Conservation (phyloP, 2,888 invertebrate genomes). For the Thera britannica region DNA sequence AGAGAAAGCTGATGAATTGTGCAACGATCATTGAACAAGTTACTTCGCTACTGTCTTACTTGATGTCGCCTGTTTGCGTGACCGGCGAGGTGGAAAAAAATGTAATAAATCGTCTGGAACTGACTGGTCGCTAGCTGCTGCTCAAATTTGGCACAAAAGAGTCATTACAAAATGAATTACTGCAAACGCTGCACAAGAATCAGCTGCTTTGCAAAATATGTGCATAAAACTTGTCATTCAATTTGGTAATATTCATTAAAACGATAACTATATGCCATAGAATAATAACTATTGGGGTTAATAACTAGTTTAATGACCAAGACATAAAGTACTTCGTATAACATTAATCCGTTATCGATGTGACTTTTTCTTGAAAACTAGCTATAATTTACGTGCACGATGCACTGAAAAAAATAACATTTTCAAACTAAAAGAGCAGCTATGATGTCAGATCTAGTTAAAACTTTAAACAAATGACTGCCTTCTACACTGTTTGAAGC, state of each 20-base stretch:
- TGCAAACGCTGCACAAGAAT: slow-evolving; percentile 14
- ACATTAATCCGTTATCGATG: too few species aligned
- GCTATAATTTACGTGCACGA: too few species aligned
- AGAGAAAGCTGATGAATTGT: slow-evolving; percentile 53
- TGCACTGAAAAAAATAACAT: not conserved
- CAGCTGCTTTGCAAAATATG: slow-evolving; percentile 13
- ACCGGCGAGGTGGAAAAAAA: slow-evolving; percentile 44
- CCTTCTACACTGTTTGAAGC: slow-evolving; percentile 50
- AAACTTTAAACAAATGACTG: slow-evolving; percentile 49
- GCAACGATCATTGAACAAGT: slow-evolving; percentile 48
- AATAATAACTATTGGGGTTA: too few species aligned
- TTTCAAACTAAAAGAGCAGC: not conserved
- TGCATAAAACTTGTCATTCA: slow-evolving; percentile 3
- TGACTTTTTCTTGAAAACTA: too few species aligned
- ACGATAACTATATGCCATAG: not conserved
- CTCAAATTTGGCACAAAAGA: slow-evolving; percentile 28
- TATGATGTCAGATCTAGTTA: slow-evolving; percentile 37
- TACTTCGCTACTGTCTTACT: slow-evolving; percentile 41
- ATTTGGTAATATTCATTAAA: slow-evolving; percentile 6
- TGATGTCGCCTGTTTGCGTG: slow-evolving; percentile 42
- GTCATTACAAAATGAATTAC: slow-evolving; percentile 26
- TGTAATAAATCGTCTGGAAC: slow-evolving; percentile 37
- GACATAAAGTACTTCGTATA: not conserved
- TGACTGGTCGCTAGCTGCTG: slow-evolving; percentile 26
- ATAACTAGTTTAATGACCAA: not conserved